Percentiles rank a stretch among this genome's conserved stretches.
phyloP scores from a whole-genome alignment of 2,113 vertebrate genomes.

The Corythaixoides concolor region DNA sequence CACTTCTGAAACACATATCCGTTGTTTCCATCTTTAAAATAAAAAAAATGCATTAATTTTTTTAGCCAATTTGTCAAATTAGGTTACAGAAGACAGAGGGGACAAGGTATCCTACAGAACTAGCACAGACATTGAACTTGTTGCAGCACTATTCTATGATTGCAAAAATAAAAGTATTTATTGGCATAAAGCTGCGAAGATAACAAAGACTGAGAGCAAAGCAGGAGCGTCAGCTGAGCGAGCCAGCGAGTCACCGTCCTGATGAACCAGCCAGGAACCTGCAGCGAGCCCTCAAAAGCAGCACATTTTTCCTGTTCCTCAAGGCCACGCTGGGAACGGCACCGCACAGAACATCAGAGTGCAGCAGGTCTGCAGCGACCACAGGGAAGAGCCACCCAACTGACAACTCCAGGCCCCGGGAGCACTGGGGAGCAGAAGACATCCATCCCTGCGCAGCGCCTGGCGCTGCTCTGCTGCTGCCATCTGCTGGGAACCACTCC shows the following conservation, averaged over 20 bases:
- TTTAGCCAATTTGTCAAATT: neutral
- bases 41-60: neutral
- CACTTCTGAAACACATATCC: neutral
- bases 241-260: neutral
- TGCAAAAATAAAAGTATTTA: neutral
- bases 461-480: slow-evolving; percentile 41
- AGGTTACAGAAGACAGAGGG: neutral
- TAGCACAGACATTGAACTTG: neutral
- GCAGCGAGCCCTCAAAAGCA: neutral
- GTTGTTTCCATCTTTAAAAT: slow-evolving; percentile 29
- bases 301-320: neutral
- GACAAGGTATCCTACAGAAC: neutral
- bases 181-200: neutral
- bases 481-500: slow-evolving; percentile 63
- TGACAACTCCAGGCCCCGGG: neutral
- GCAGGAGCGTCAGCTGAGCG: neutral
- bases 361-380: neutral
- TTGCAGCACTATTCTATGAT: neutral
- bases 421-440: neutral
- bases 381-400: rapidly evolving
- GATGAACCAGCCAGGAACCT: neutral
- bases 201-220: neutral
- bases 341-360: neutral
- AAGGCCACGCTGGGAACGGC: neutral
- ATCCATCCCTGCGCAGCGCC: neutral